A percentile compares a stretch with the other conserved stretches of the same genome.
Evolutionary conservation across 1,140 invertebrate species (phyloP).

Genomic region (Saxidomus purpurata): DNA sequence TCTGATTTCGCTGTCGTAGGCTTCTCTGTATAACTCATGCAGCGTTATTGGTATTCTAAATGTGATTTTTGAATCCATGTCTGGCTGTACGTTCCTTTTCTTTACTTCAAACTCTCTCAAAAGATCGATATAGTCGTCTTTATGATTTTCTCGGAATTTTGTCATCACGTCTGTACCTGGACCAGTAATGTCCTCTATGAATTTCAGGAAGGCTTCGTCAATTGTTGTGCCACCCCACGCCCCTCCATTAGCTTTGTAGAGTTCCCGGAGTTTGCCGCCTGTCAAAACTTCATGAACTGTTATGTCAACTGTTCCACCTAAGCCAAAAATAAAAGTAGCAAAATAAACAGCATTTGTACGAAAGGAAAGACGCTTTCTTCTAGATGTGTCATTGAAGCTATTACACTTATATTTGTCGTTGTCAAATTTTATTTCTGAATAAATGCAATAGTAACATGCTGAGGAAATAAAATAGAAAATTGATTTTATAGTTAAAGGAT

Average conservation of each 20-base stretch:
- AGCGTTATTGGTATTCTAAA: slow-evolving; percentile 36
- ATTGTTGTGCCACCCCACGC: slow-evolving; percentile 68
- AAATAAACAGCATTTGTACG: too few relatives aligned
- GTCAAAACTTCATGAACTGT: slow-evolving; percentile 64
- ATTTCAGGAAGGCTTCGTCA: slow-evolving; percentile 47
- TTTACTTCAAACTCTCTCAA: slow-evolving; percentile 55
- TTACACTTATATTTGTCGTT: too few relatives aligned
- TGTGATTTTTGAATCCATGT: not conserved
- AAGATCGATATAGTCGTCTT: slow-evolving; percentile 55
- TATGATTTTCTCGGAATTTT: slow-evolving; percentile 35
- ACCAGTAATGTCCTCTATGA: slow-evolving; percentile 40
- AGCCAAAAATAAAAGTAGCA: too few relatives aligned
- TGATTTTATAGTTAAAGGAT: too few relatives aligned
- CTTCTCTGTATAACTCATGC: not conserved
- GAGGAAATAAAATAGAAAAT: too few relatives aligned
- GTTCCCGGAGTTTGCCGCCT: slow-evolving; percentile 49
- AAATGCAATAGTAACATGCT: too few relatives aligned
- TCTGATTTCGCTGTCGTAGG: not conserved
- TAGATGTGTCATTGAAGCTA: too few relatives aligned
- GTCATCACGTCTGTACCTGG: slow-evolving; percentile 12
- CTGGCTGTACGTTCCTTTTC: slow-evolving; percentile 22
- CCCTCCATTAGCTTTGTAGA: slow-evolving; percentile 63
- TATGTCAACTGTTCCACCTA: slow-evolving; percentile 70
- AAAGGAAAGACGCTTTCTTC: too few relatives aligned
- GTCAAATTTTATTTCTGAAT: too few relatives aligned